A percentile compares a stretch with the other conserved stretches of the same genome.
These are phyloP conservation scores for Amblyornis subalaris DNA, from an alignment of 2,113 vertebrate genomes.

Conservation along the genomic window DNA sequence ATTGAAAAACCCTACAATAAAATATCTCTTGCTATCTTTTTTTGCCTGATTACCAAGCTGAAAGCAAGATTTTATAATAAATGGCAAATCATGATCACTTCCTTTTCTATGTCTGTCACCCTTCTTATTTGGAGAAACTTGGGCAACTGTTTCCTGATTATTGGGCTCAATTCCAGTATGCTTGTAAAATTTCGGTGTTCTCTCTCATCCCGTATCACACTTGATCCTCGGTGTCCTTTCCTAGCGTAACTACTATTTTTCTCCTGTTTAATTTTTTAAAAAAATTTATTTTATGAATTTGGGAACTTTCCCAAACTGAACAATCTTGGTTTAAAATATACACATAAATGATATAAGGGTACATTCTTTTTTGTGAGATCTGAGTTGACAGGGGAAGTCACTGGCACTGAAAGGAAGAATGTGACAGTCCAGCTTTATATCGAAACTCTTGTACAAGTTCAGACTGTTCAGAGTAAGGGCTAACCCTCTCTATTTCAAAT, in stretches of 20 bases:
- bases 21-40: slow-evolving; percentile 40
- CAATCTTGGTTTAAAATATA: background rate
- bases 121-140: slow-evolving; percentile 18
- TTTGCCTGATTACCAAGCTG: slow-evolving; percentile 57
- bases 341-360: background rate
- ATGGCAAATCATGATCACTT: slow-evolving; percentile 54
- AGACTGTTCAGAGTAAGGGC: background rate
- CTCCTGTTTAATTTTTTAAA: background rate
- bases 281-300: background rate
- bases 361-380: background rate
- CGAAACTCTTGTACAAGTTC: background rate
- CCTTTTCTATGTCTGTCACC: slow-evolving; percentile 30
- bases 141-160: background rate
- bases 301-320: background rate
- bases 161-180: background rate
- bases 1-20: slow-evolving; percentile 48
- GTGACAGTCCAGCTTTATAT: background rate
- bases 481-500: background rate
- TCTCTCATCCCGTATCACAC: background rate
- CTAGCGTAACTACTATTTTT: background rate
- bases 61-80: slow-evolving; percentile 60
- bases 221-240: background rate
- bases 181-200: background rate
- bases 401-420: background rate
- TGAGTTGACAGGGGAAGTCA: background rate